Base-by-base conservation (phyloP, 2,797 vertebrate genomes). In the Myripristis murdjan region DNA sequence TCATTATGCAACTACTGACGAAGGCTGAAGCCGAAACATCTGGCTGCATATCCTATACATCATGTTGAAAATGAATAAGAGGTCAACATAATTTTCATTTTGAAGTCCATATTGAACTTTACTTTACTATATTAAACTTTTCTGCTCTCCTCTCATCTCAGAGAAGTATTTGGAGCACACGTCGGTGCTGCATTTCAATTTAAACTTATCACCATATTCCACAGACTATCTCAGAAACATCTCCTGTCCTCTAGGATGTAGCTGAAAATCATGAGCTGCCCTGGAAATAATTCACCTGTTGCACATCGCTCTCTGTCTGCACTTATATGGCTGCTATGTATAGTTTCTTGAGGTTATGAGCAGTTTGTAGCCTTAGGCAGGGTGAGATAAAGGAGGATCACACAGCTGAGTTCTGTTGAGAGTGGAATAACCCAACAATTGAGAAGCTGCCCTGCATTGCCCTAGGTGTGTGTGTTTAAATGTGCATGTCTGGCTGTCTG, bases 321-420 rank as follows among this genome's bases (percentile, higher is more conserved):
- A 65, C 41, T 70, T 83, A 65, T 56, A 67, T 63, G 48, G 12
- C 31, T 22, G 59, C 31, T 83, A 14, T 72, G 47, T 82, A 78
- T 78, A 43, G 53, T 64, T 70, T 75, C 60, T 67, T 60, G 72
- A 81, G 76, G 81, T 52, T 39, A 76, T 64, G 75, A 85, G 73
- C 49, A 66, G 46, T 20, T 70, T 16, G 46, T 59, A 52, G 63
- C 67, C 56, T 56, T 55, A 56, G 43, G 63, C 66, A 35, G 59
- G 6, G 37, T 26, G 57, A 77, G 74, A 85, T 89, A 70, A 82
- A 75, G 22, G 48, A 11, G 64, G 64, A 80, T 74, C 64, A 70
- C 54, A 33, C 18, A 0, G 47, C 12, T 1, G 62, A 14, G 2
- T 59, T 67, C 62, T 75, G 31, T 73, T 55, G 41, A 63, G 55